Evolutionary conservation across 1,140 invertebrate genomes (phyloP), one percentile per base, ranked within the genome.

Genomic region (Chionoecetes opilio): DNA sequence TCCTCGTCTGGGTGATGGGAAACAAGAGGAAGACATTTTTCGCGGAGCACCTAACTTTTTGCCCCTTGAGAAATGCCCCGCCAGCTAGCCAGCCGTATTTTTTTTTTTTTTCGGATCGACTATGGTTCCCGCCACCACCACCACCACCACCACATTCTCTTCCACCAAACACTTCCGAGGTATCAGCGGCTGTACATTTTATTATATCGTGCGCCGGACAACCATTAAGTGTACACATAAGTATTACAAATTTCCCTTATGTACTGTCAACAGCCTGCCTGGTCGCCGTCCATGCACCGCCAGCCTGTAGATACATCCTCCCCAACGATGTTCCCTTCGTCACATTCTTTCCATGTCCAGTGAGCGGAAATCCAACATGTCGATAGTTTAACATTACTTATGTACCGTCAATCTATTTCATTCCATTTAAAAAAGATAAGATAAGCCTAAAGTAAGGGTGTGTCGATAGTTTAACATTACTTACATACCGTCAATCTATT

Each of bases 11-110:
- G 26, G 6, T 75, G 63, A 75, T 75, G 26, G 63, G 63, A 75
- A 75, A 75, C 63, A 75, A n/a, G 46, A 53, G 46, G 46, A 53
- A 53, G 46, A 53, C 46, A 53, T 53, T 53, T 53, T 53, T 53
- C 46, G 46, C 21, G 11, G 46, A 17, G 21, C 21, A 9, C 11
- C 46, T 53, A 6, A 75, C 11, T 21, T 75, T 75, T 75, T 75
- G 6, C 3, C n/a, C 21, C 11, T 21, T 75, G 63, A 75, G 46
- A 53, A 53, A 75, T 75, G 63, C 63, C 3, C n/a, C 21, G 0
- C 46, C 11, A 17, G 46, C 46, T 53, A 17, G 21, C 46, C 46
- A n/a, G n/a, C n/a, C 5, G 14, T 8, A 46, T 14, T 46, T 46
- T 46, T 46, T 5, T 46, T 46, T 14, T 46, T 46, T 46, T 46